phyloP scores from a whole-genome alignment of 2,888 invertebrate genomes.

The Hyposoter didymator region DNA sequence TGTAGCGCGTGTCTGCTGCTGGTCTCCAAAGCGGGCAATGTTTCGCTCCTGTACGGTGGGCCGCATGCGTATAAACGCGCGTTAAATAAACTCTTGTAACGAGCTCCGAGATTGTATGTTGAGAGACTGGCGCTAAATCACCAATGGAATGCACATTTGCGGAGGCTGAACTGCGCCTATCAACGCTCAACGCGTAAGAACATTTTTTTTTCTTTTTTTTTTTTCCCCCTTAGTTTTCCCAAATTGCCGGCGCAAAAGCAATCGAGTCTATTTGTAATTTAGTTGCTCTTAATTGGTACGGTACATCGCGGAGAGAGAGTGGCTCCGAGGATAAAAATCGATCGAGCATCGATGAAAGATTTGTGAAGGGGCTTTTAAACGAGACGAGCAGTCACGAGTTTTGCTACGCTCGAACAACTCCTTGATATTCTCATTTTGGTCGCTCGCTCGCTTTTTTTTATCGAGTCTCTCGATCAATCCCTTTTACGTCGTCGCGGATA shows the following conservation, averaged over 20 bases:
- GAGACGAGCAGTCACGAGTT: neutral
- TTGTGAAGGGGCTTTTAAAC: neutral
- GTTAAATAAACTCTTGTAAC: slow-evolving; percentile 51
- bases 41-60: slow-evolving; percentile 27
- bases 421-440: slow-evolving; percentile 23
- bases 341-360: slow-evolving; percentile 22
- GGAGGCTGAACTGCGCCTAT: slow-evolving; percentile 35
- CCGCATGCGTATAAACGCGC: slow-evolving; percentile 13
- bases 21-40: slow-evolving; percentile 26
- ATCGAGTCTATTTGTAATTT: slow-evolving; percentile 14
- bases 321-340: slow-evolving; percentile 29
- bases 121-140: slow-evolving; percentile 57
- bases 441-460: slow-evolving; percentile 5
- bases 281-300: slow-evolving; percentile 53
- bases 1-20: slow-evolving; percentile 29
- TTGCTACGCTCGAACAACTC: slow-evolving; percentile 26
- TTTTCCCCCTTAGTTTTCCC: neutral
- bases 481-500: neutral
- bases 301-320: too few species aligned
- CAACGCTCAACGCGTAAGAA: too few species aligned
- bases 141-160: slow-evolving; percentile 63
- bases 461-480: neutral
- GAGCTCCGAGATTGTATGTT: slow-evolving; percentile 37
- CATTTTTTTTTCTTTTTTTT: neutral
- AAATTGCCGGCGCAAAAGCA: neutral